Conservation (phyloP, 2,113 vertebrate genomes). For the Lepidothrix coronata region DNA sequence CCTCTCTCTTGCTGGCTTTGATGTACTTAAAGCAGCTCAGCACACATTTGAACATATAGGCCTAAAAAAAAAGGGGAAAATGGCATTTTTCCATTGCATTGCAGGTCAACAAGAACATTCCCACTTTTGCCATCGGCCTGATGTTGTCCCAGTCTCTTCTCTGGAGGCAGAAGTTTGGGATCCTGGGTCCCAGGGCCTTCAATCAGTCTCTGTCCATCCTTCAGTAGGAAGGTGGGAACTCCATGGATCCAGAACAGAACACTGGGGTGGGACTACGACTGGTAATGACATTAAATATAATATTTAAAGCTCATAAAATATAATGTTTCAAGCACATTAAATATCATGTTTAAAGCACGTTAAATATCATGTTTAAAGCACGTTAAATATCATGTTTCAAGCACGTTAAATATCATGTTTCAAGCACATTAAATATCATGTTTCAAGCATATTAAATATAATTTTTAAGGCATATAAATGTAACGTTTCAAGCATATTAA, state of each 20-base stretch:
- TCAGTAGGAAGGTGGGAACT: background rate
- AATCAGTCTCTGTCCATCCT: background rate
- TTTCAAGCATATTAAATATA: background rate
- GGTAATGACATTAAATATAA: background rate
- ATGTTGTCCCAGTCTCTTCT: background rate
- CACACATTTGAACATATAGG: conserved; percentile 76
- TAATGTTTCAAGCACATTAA: background rate
- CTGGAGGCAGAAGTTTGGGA: background rate
- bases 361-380: background rate
- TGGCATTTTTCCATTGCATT: background rate
- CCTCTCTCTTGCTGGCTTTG: conserved; percentile 15
- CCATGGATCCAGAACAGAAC: background rate
- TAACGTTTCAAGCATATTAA: background rate
- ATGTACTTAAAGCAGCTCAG: conserved; percentile 69
- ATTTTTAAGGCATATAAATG: background rate
- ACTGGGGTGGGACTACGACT: background rate
- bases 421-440: no score
- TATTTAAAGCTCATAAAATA: background rate
- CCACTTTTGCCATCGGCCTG: background rate
- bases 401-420: background rate
- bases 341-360: background rate
- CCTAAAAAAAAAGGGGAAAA: conserved; percentile 10
- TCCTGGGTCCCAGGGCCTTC: background rate
- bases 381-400: background rate
- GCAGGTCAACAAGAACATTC: background rate